phyloP scores from a whole-genome alignment of 2,113 vertebrate genomes.

The Alligator sinensis region DNA sequence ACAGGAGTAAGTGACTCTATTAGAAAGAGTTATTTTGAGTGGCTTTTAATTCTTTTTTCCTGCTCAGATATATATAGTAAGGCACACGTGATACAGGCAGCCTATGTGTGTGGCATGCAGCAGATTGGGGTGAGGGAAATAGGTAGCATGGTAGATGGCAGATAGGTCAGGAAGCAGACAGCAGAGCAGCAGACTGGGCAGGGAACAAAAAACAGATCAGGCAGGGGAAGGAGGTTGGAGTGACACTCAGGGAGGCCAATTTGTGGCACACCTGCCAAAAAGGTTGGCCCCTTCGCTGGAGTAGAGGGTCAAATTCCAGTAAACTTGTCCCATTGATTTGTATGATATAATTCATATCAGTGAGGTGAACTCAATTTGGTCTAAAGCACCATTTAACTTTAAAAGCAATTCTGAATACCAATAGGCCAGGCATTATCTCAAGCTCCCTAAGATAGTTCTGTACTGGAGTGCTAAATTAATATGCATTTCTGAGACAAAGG shows the following conservation, averaged over 20 bases:
- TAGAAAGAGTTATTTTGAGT: not conserved
- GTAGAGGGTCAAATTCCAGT: not conserved
- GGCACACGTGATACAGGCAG: no score
- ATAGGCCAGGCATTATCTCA: not conserved
- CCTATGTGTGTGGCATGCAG: no score
- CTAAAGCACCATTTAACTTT: not conserved
- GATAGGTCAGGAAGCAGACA: no score
- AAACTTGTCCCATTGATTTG: not conserved
- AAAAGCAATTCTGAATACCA: not conserved
- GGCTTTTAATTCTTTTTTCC: not conserved
- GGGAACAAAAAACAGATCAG: no score
- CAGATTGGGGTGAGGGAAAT: no score
- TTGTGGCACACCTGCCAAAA: no score
- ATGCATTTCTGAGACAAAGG: not conserved
- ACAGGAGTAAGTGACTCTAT: not conserved
- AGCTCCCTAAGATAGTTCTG: not conserved
- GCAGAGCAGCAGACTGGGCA: no score
- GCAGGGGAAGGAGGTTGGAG: no score
- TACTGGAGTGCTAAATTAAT: not conserved
- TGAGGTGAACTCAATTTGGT: not conserved
- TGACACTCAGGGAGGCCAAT: no score
- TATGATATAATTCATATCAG: not conserved
- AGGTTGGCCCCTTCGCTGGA: no score
- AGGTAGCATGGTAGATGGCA: no score
- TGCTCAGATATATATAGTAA: not conserved